Percentiles rank a stretch among this genome's conserved stretches.
Evolutionary conservation across 2,797 vertebrate genomes (phyloP).

Genomic region (Pipistrellus kuhlii): DNA sequence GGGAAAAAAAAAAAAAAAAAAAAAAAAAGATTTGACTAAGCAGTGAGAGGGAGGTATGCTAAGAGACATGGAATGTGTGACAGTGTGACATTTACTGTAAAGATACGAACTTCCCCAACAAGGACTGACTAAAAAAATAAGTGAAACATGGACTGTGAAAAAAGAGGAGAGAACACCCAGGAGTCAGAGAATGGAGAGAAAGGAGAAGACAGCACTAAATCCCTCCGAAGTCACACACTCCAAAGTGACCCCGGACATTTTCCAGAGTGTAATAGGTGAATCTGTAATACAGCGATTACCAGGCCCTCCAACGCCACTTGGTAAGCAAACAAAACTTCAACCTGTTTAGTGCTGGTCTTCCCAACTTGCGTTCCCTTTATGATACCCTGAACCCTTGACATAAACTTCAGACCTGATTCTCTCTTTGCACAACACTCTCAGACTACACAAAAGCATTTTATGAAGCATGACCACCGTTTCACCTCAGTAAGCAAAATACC

Average conservation of each 20-base stretch:
- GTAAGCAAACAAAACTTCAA: background rate
- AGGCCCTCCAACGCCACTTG: background rate
- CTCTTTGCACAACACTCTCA: background rate
- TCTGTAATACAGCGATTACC: background rate
- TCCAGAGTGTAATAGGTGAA: background rate
- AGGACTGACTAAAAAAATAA: background rate
- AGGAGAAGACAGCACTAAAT: background rate
- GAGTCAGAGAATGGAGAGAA: background rate
- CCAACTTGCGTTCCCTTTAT: background rate
- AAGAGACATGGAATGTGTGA: background rate
- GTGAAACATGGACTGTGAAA: background rate
- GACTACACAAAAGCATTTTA: background rate
- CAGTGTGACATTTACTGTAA: background rate
- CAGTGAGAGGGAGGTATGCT: background rate
- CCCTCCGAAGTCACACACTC: slow-evolving; percentile 13
- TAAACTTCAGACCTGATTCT: background rate
- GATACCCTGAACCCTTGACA: background rate
- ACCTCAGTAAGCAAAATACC: background rate
- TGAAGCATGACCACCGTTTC: background rate
- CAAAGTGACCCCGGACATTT: background rate
- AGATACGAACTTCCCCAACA: background rate
- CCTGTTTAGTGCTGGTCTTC: background rate
- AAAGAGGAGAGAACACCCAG: background rate
- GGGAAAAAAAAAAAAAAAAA: background rate
- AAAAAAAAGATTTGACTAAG: background rate